Percentiles rank a stretch among this genome's conserved stretches.
Conservation (phyloP, 2,888 invertebrate species). For the Gymnosoma rotundatum region DNA sequence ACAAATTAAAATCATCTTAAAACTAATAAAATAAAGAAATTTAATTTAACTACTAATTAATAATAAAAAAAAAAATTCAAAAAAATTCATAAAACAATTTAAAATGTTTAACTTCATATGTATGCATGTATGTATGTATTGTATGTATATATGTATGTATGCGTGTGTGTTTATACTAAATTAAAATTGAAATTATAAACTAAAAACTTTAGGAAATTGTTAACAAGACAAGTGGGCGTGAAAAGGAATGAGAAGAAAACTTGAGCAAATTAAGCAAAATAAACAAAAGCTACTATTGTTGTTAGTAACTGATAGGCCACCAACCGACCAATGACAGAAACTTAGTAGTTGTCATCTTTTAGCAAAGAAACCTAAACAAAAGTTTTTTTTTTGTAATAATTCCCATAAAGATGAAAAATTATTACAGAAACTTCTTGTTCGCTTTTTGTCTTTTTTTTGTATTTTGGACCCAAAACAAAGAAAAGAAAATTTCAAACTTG, state of each 20-base stretch:
- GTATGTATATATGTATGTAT: conserved; percentile 1
- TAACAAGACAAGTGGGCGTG: conserved; percentile 10
- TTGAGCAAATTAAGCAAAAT: not conserved
- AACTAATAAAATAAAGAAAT: conserved; percentile 45
- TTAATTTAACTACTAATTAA: conserved; percentile 33
- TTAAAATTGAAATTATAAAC: conserved; percentile 45
- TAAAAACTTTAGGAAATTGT: conserved; percentile 12
- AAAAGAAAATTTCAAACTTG: not conserved
- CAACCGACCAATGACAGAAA: not conserved
- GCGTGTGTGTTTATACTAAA: conserved; percentile 16
- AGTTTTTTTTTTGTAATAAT: not conserved
- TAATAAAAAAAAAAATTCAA: conserved; percentile 57
- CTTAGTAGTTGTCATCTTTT: not conserved
- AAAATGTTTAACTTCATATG: conserved; percentile 61
- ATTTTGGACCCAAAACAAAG: not conserved
- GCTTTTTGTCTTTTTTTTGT: too few relatives aligned
- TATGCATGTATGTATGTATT: not conserved
- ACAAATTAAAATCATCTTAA: conserved; percentile 69
- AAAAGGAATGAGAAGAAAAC: conserved; percentile 32
- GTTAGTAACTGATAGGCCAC: not conserved
- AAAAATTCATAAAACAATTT: conserved; percentile 67
- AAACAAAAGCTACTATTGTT: not conserved
- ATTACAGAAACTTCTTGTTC: not conserved
- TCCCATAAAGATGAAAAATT: not conserved
- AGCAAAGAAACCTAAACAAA: not conserved